phyloP scores from a whole-genome alignment of 1,140 invertebrate species.

The Drosophila nannoptera region DNA sequence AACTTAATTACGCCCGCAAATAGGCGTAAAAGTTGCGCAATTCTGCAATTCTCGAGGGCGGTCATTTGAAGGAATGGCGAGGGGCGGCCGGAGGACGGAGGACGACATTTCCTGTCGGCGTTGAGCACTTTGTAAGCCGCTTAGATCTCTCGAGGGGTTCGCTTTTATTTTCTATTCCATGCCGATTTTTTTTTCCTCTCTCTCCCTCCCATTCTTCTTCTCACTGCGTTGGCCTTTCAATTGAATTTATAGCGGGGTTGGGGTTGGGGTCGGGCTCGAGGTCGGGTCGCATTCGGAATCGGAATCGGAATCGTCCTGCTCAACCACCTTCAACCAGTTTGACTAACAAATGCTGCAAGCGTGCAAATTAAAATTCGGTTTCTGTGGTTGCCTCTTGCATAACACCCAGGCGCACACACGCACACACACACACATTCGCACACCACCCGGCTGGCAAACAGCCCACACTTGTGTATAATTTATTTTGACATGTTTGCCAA shows the following conservation, averaged over 20 bases:
- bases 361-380: slow-evolving; percentile 79
- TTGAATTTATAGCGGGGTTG: slow-evolving; percentile 8
- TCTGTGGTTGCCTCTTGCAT: slow-evolving; percentile 76
- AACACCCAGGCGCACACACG: slow-evolving; percentile 51
- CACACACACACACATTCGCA: slow-evolving; percentile 37
- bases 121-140: slow-evolving; percentile 68
- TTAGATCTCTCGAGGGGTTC: slow-evolving; percentile 58
- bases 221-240: neutral
- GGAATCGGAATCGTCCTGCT: neutral
- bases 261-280: neutral
- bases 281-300: too few species aligned
- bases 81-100: neutral
- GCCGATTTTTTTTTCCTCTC: too few species aligned
- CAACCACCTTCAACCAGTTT: slow-evolving; percentile 43
- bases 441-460: slow-evolving; percentile 15
- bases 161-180: neutral
- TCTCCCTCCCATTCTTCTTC: too few species aligned
- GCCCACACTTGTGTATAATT: slow-evolving; percentile 70
- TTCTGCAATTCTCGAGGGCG: slow-evolving; percentile 62
- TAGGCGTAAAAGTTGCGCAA: slow-evolving; percentile 77
- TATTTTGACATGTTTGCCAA: slow-evolving; percentile 79
- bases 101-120: slow-evolving; percentile 29
- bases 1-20: slow-evolving; percentile 79
- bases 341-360: slow-evolving; percentile 71
- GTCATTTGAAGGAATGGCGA: neutral